Conservation (phyloP, 2,113 vertebrate genomes). For the Taurulus bubalis region DNA sequence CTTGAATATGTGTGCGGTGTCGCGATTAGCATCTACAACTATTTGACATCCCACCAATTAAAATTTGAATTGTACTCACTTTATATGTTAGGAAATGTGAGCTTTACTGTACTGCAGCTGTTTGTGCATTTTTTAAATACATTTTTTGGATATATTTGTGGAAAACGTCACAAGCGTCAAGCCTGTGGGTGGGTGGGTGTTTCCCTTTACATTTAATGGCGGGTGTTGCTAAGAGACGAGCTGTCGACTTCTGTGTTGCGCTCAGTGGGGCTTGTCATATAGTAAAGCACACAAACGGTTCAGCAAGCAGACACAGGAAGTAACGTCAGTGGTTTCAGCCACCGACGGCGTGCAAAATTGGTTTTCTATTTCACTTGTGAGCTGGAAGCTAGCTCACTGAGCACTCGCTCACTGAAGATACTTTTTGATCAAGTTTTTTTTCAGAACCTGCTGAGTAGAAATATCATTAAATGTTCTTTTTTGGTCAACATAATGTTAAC, state of each 20-base stretch:
- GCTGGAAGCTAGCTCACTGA: background rate
- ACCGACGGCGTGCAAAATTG: no score
- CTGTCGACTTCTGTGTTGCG: no score
- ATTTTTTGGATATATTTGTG: background rate
- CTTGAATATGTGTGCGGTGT: background rate
- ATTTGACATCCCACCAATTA: background rate
- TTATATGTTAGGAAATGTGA: background rate
- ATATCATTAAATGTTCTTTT: background rate
- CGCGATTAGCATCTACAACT: background rate
- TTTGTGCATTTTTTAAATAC: background rate
- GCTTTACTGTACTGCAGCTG: background rate
- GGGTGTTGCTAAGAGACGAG: background rate
- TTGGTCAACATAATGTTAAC: background rate
- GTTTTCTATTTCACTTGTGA: no score
- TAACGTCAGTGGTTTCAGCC: no score
- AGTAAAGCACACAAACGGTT: no score
- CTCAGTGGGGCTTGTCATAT: no score
- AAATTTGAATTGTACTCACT: background rate
- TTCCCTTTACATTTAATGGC: background rate
- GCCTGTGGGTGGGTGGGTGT: background rate
- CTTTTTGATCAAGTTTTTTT: background rate
- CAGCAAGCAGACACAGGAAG: no score
- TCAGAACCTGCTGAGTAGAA: background rate
- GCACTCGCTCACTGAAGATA: background rate
- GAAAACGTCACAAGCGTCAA: background rate